A percentile compares a stretch with the other conserved stretches of the same genome.
These are phyloP conservation scores for Hippoglossus stenolepis DNA, from an alignment of 2,113 vertebrate species.

Conservation along the genomic window DNA sequence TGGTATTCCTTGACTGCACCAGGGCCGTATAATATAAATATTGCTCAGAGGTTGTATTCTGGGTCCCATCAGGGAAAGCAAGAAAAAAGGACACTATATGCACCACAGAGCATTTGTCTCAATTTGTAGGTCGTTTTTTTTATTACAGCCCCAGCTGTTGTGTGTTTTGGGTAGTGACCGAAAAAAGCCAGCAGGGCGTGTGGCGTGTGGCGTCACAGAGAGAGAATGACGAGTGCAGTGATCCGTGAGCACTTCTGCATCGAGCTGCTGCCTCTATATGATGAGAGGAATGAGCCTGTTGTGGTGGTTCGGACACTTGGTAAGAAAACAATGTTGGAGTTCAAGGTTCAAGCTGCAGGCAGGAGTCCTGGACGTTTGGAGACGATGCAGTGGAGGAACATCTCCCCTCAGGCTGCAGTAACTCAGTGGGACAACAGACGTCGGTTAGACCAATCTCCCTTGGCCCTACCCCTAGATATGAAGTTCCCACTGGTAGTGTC, in stretches of 20 bases:
- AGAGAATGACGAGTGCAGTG: slow-evolving; percentile 30
- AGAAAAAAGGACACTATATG: not conserved
- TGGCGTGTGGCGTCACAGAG: slow-evolving; percentile 22
- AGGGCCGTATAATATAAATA: not conserved
- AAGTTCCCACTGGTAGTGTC: too few relatives aligned
- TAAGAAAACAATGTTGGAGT: not conserved
- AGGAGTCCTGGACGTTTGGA: not conserved
- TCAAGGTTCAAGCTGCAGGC: not conserved
- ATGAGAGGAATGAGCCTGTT: slow-evolving; percentile 25
- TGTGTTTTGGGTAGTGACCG: slow-evolving; percentile 43
- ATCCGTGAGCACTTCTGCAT: slow-evolving; percentile 21
- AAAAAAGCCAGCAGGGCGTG: slow-evolving; percentile 33
- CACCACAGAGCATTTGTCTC: not conserved
- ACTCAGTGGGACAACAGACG: not conserved
- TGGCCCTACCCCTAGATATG: too few relatives aligned
- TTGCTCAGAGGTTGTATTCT: not conserved
- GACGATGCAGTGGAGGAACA: slow-evolving; percentile 3
- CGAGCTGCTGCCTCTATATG: slow-evolving; percentile 21
- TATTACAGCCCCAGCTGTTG: slow-evolving; percentile 34
- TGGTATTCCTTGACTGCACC: not conserved
- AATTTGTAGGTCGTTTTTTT: not conserved
- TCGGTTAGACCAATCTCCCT: not conserved
- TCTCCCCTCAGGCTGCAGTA: not conserved
- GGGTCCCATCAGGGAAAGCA: not conserved
- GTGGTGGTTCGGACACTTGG: slow-evolving; percentile 9